Evolutionary conservation across 2,113 vertebrate species (phyloP), one percentile per base, ranked within the genome.

Genomic region (Scartelaos histophorus): DNA sequence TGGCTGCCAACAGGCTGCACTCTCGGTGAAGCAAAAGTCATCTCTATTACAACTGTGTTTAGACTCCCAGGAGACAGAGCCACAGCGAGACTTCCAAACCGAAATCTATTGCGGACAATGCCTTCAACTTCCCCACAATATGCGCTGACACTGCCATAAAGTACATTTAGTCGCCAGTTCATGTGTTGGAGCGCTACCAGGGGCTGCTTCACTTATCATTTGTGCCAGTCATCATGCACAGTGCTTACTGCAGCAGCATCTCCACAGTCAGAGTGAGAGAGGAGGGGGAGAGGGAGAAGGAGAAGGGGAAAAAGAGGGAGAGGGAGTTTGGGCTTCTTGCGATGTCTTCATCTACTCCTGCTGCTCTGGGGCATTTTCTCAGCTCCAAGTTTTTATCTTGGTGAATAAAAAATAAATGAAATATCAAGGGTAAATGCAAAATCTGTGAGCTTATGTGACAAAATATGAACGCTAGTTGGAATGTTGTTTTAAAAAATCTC

Each of bases 101-200:
- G 60, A 65, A 87, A 79, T 82, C 69, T 80, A 24, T 84, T 61
- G 76, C 51, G 71, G 80, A 80, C 21, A 7, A 86, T 85, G 74
- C 69, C 80, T 82, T 85, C 77, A 88, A 67, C 62, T 73, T 72
- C 68, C 24, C 73, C n/a, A 62, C 82, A 81, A 73, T 77, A 77
- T 66, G 61, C 78, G 83, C 87, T 85, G 86, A 90, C 85, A 73
- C 76, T 83, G 74, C 82, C 74, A 65, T 75, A 87, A 85, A 81
- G 80, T 85, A 82, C 84, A 78, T 79, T 78, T 70, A 82, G 82
- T 89, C 82, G 76, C 81, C 49, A 80, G 75, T 80, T 85, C 78
- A 79, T 80, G 84, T 79, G 78, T 72, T 79, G 51, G 17, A 84
- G 79, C 78, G 78, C 76, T 75, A 74, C 74, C 71, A 68, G 47